phyloP scores from a whole-genome alignment of 1,140 invertebrate species.

The Magallana angulata region DNA sequence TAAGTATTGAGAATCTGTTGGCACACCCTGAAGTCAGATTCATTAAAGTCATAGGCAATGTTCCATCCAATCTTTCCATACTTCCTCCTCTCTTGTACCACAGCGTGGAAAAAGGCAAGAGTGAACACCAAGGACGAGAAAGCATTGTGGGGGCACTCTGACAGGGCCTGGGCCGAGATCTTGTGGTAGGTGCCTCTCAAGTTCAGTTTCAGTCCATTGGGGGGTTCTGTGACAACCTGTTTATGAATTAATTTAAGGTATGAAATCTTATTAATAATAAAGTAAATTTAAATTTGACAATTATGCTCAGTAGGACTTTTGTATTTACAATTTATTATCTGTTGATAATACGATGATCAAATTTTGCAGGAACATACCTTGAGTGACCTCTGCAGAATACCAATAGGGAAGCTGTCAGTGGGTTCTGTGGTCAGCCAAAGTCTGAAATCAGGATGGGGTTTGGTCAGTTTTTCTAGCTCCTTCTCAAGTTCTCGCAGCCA shows the following conservation, averaged over 20 bases:
- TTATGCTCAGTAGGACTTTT: background rate
- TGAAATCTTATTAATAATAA: too few species aligned
- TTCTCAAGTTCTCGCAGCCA: conserved; percentile 91
- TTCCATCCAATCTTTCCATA: conserved; percentile 97
- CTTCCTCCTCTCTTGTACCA: conserved; percentile 92
- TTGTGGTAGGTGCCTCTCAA: conserved; percentile 93
- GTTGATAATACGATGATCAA: too few species aligned
- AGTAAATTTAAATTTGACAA: background rate
- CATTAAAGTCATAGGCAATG: conserved; percentile 94
- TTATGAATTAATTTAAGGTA: conserved; percentile 40
- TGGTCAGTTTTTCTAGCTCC: conserved; percentile 87
- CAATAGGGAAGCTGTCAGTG: conserved; percentile 90
- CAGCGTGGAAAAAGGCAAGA: conserved; percentile 93
- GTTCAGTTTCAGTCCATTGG: conserved; percentile 93
- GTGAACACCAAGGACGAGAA: conserved; percentile 91
- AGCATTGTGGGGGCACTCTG: conserved; percentile 86
- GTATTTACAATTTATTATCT: background rate
- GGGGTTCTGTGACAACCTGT: conserved; percentile 92
- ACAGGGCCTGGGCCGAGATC: conserved; percentile 86
- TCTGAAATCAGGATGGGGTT: conserved; percentile 93
- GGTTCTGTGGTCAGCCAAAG: conserved; percentile 95
- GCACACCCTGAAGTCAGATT: conserved; percentile 93
- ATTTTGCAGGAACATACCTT: conserved; percentile 82
- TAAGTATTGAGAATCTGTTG: conserved; percentile 91
- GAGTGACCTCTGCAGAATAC: conserved; percentile 90